Base-by-base conservation (phyloP, 2,113 vertebrate species). In the Campylorhamphus procurvoides region DNA sequence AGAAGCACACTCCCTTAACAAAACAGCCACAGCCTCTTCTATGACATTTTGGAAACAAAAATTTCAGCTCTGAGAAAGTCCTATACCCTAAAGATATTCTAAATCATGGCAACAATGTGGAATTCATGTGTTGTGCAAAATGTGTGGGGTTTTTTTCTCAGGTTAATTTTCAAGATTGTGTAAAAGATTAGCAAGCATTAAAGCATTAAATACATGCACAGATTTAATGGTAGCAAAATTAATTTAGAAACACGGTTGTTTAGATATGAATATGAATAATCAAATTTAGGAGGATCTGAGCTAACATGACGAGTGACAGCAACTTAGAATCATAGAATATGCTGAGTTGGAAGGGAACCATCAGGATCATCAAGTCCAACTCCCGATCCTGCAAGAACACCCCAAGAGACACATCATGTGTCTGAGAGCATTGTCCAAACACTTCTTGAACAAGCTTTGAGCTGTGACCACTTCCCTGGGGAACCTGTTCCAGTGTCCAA, bases 1-100 rank as follows among this genome's bases (percentile, higher is more conserved):
- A 12, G 62, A 82, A 90, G 40, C 5, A 49, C 0, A 0, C 0
- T 35, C 4, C 50, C 16, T 40, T 69, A 77, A 60, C 6, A 73
- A 78, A 90, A 81, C 52, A 81, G 2, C 5, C 39, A 77, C 50
- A 80, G 12, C 5, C 14, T 56, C 35, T 47, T 73, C 3, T 37
- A 29, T n/a, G 7, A 10, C 7, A 35, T 42, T 68, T 92, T 69
- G 40, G 39, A 52, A 80, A 33, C 6, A 63, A 29, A 72, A 29
- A 5, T 52, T 80, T 86, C 7, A 56, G 0, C 7, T 56, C 10
- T 44, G 28, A 66, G 69, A 20, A 89, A 93, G 39, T 0, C 6
- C 2, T 76, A 0, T 47, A 66, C 47, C 9, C 3, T 40, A 76
- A 46, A 12, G 4, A 31, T 20, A 12, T 2, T 33, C 29, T 42